Evolutionary conservation across 2,113 vertebrate species (phyloP).

Genomic region (Nothocercus julius): DNA sequence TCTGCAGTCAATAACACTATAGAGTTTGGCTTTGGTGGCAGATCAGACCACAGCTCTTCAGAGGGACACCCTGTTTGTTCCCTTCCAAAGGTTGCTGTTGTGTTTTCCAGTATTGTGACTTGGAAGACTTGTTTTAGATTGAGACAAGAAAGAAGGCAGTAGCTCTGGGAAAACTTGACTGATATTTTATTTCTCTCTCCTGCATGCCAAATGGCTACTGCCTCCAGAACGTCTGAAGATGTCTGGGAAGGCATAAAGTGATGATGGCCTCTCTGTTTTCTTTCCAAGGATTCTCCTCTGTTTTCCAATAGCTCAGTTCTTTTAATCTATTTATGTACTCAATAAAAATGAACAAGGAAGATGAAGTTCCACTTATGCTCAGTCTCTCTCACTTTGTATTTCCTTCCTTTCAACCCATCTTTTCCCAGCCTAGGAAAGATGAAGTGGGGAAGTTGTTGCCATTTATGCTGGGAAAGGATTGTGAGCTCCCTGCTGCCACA

Average conservation of each 20-base stretch:
- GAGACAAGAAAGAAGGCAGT: background rate
- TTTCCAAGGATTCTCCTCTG: background rate
- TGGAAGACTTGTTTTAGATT: background rate
- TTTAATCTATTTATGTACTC: background rate
- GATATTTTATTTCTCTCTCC: background rate
- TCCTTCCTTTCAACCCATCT: background rate
- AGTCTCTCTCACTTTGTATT: background rate
- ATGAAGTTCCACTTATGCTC: background rate
- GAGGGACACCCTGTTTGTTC: background rate
- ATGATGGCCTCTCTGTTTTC: background rate
- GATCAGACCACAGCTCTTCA: background rate
- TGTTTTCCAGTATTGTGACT: background rate
- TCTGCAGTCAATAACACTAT: background rate
- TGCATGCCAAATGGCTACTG: background rate
- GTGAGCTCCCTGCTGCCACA: background rate
- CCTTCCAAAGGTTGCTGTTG: background rate
- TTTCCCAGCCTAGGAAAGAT: background rate
- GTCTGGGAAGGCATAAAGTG: background rate
- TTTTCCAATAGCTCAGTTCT: background rate
- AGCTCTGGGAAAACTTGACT: background rate
- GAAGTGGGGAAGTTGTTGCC: conserved; percentile 14
- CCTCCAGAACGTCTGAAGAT: background rate
- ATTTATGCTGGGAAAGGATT: conserved; percentile 65
- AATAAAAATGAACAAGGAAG: background rate
- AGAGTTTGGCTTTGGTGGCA: background rate